Conservation (phyloP, 1,140 invertebrate species). For the Drosophila sechellia region DNA sequence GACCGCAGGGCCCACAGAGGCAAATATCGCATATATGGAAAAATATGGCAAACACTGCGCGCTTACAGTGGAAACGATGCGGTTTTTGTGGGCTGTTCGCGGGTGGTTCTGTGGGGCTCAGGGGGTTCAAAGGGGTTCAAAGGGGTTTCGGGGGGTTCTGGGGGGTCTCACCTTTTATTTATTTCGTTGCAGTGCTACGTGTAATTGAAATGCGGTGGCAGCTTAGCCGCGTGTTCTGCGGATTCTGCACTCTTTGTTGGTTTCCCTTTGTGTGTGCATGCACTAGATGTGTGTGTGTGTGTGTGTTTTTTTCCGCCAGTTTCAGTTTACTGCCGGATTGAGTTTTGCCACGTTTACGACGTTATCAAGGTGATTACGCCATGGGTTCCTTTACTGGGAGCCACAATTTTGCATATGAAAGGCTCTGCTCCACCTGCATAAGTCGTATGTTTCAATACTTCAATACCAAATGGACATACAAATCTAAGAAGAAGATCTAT, state of each 20-base stretch:
- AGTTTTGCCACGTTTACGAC: constrained; percentile 21
- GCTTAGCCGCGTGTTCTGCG: constrained; percentile 12
- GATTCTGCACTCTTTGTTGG: constrained; percentile 24
- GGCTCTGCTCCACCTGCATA: background rate
- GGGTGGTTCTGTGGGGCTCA: constrained; percentile 3
- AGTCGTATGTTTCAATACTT: too few relatives aligned
- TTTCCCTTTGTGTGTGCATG: constrained; percentile 9
- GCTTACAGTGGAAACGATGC: constrained; percentile 12
- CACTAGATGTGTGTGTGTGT: background rate
- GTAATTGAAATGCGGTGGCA: constrained; percentile 59
- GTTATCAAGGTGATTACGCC: constrained; percentile 17
- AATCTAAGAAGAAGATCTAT: too few relatives aligned
- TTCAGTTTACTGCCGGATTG: constrained; percentile 9
- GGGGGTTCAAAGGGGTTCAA: background rate
- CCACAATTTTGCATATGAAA: constrained; percentile 1
- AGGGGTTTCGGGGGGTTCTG: background rate
- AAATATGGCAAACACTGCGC: constrained; percentile 37
- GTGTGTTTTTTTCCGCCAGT: background rate
- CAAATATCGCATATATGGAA: constrained; percentile 61
- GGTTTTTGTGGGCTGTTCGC: constrained; percentile 5
- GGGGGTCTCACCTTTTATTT: constrained; percentile 40
- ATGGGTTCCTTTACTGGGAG: background rate
- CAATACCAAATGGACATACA: too few relatives aligned
- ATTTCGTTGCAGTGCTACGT: constrained; percentile 49
- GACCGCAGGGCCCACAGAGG: constrained; percentile 68